Percentiles rank a stretch among this genome's conserved stretches.
Evolutionary conservation across 2,113 vertebrate genomes (phyloP).

Genomic region (Phaethon lepturus): DNA sequence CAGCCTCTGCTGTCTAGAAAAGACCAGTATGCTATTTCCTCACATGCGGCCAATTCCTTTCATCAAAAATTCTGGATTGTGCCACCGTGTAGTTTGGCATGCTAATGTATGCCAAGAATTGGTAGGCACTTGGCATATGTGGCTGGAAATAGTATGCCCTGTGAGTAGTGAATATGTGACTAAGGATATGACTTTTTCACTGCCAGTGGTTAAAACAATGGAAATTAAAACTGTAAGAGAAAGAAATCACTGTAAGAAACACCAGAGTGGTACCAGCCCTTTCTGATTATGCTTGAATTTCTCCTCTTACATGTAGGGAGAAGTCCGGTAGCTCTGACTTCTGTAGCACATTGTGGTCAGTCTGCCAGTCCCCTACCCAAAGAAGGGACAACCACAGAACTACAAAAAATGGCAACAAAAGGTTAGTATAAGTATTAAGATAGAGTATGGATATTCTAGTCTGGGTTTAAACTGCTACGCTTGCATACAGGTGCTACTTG

Average conservation of each 20-base stretch:
- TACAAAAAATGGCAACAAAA: not conserved
- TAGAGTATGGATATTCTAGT: not conserved
- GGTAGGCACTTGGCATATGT: not conserved
- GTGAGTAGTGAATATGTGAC: not conserved
- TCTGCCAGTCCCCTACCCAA: not conserved
- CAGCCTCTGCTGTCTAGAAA: not conserved
- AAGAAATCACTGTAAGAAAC: slow-evolving; percentile 15
- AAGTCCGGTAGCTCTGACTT: not conserved
- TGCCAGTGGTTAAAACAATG: not conserved
- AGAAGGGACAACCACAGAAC: not conserved
- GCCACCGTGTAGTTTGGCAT: not conserved
- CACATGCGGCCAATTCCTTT: not conserved
- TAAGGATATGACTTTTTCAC: not conserved
- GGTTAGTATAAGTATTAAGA: not conserved
- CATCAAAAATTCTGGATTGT: not conserved
- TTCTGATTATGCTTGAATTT: not conserved
- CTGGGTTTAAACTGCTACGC: not conserved
- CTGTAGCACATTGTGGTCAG: not conserved
- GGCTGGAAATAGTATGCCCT: not conserved
- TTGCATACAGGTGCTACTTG: not conserved
- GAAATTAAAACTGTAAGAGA: not conserved
- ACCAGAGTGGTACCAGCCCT: not conserved
- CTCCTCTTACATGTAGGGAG: not conserved
- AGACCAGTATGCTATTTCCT: not conserved
- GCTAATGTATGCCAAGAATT: not conserved